phyloP scores from a whole-genome alignment of 1,140 invertebrate species.

The Nephila pilipes region DNA sequence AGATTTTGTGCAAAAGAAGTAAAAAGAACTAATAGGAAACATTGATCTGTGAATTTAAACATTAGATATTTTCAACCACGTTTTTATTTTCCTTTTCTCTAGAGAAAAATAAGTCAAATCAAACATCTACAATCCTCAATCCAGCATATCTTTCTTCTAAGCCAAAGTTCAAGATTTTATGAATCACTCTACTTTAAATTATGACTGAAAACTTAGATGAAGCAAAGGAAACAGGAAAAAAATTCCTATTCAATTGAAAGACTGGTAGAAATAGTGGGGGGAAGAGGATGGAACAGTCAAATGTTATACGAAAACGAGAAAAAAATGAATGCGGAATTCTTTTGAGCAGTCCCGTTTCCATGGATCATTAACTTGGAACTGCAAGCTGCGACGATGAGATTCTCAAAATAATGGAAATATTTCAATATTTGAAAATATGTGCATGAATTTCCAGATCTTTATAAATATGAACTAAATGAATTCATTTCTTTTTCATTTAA shows the following conservation, averaged over 20 bases:
- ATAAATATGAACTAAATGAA: conserved; percentile 15
- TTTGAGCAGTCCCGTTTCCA: conserved; percentile 13
- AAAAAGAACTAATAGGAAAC: too few relatives aligned
- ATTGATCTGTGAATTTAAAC: too few relatives aligned
- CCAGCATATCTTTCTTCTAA: background rate
- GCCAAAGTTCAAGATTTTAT: background rate
- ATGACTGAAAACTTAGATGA: conserved; percentile 36
- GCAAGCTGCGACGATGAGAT: conserved; percentile 46
- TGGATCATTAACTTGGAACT: conserved; percentile 60
- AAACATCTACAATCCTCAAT: too few relatives aligned
- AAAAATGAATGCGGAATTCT: conserved; percentile 36
- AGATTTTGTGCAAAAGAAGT: too few relatives aligned
- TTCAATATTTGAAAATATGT: conserved; percentile 26
- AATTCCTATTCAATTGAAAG: conserved; percentile 13
- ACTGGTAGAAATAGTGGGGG: background rate
- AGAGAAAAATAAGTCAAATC: too few relatives aligned
- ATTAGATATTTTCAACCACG: too few relatives aligned
- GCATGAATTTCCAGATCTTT: background rate
- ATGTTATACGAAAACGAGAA: conserved; percentile 24
- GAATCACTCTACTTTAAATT: conserved; percentile 33
- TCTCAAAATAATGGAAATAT: background rate
- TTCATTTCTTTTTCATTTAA: conserved; percentile 24
- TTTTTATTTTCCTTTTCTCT: too few relatives aligned
- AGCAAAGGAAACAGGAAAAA: conserved; percentile 14
- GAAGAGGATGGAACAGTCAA: conserved; percentile 2